phyloP scores from a whole-genome alignment of 2,113 vertebrate genomes.

The Echinops telfairi region DNA sequence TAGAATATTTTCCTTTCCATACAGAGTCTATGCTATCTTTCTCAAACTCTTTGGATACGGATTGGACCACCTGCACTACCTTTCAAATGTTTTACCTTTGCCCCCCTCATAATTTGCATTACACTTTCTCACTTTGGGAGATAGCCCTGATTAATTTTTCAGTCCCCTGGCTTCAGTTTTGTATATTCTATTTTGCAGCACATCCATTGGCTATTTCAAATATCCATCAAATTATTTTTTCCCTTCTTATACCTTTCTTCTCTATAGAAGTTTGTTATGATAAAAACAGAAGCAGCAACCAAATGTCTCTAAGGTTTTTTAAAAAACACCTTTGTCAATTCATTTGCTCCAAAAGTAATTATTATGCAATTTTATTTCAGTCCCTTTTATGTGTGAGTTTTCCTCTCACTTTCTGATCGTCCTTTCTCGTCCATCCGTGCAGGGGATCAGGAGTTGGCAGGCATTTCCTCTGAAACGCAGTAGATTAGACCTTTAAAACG shows the following conservation, averaged over 20 bases:
- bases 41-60: too few relatives aligned
- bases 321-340: neutral
- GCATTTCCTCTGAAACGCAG: constrained; percentile 44
- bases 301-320: neutral
- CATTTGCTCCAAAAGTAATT: neutral
- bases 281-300: neutral
- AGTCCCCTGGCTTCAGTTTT: neutral
- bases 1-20: too few relatives aligned
- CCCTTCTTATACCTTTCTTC: neutral
- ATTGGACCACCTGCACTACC: too few relatives aligned
- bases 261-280: neutral
- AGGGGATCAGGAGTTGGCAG: neutral
- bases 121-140: too few relatives aligned
- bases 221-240: neutral
- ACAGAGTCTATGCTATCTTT: too few relatives aligned
- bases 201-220: neutral
- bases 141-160: too few relatives aligned
- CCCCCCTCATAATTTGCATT: too few relatives aligned
- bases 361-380: constrained; percentile 10
- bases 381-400: neutral
- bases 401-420: neutral
- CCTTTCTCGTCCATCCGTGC: neutral
- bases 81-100: too few relatives aligned
- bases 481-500: neutral
- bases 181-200: neutral